Evolutionary conservation across 2,113 vertebrate genomes (phyloP), one percentile per base, ranked within the genome.

Genomic region (Prionailurus bengalensis): DNA sequence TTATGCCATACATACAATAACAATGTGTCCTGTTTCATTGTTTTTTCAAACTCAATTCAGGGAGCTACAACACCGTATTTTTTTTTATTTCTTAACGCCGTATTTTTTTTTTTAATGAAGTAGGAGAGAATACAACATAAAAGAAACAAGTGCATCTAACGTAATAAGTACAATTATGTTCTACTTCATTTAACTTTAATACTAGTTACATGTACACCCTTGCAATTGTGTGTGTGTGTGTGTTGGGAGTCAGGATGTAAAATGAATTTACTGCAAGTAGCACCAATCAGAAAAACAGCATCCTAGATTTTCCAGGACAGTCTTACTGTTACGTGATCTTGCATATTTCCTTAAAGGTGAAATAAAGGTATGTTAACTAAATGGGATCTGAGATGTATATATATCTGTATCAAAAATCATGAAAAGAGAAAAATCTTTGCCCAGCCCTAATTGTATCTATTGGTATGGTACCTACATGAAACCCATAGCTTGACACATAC

Each of bases 321-420:
- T 63, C 66, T 63, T 61, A 90, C 13, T 91, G 71, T 79, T 73
- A 80, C 8, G 33, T 66, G 27, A 76, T 14, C 70, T 82, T 89
- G 1, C 23, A 71, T 48, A 78, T 93, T 42, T 65, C 33, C 73
- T 42, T 83, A 92, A 96, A 70, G 29, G 11, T 87, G 81, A 91
- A 74, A 86, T 53, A 7, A 93, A 65, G 45, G 45, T 63, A 61
- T 61, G 93, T 45, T 95, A 79, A 93, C 14, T 84, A 73, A 83
- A 87, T 83, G 42, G 45, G 7, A 89, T 51, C 27, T 84, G 25
- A 83, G 45, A 42, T 94, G 36, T 79, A n/a, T 12, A 74, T 0
- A 63, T 9, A 6, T 14, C 17, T 86, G 2, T 86, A 42, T 88
- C 25, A 74, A 51, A 96, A 80, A 74, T 61, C 23, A 93, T 68